A percentile compares a stretch with the other conserved stretches of the same genome.
Evolutionary conservation across 2,797 vertebrate genomes (phyloP).

Genomic region (Danio aesculapii): DNA sequence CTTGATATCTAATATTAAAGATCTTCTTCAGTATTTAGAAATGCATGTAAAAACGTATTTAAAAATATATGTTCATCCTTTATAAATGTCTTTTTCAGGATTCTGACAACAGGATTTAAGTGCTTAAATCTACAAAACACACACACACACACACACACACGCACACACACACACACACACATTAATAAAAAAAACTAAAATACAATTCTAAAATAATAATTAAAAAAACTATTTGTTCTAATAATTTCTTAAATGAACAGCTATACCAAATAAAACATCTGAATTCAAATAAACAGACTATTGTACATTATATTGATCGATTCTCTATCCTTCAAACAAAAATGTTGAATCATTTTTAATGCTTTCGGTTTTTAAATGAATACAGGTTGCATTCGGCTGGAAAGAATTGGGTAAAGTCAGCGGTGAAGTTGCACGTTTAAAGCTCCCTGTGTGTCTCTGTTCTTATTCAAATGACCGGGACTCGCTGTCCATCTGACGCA

Average conservation of each 20-base stretch:
- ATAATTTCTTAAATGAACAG: background rate
- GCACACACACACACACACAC: too few species aligned
- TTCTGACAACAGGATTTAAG: background rate
- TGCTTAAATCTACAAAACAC: background rate
- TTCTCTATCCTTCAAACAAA: background rate
- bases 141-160: too few species aligned
- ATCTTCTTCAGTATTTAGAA: background rate
- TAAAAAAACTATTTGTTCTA: too few species aligned
- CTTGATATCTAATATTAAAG: too few species aligned
- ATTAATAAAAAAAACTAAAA: too few species aligned
- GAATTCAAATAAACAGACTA: background rate
- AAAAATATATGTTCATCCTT: background rate
- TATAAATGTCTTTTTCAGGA: background rate
- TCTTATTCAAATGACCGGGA: conserved; percentile 42
- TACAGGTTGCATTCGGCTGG: conserved; percentile 3
- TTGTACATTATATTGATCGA: background rate
- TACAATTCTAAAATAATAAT: too few species aligned
- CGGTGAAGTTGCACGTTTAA: background rate
- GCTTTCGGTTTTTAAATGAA: background rate
- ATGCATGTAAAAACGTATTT: background rate
- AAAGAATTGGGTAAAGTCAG: background rate
- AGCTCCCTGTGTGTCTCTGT: conserved; percentile 8
- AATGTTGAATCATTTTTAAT: background rate
- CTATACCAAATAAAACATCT: background rate
- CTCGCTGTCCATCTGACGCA: conserved; percentile 68